Percentiles rank a stretch among this genome's conserved stretches.
Conservation (phyloP, 2,888 invertebrate species). For the Apamea anceps region DNA sequence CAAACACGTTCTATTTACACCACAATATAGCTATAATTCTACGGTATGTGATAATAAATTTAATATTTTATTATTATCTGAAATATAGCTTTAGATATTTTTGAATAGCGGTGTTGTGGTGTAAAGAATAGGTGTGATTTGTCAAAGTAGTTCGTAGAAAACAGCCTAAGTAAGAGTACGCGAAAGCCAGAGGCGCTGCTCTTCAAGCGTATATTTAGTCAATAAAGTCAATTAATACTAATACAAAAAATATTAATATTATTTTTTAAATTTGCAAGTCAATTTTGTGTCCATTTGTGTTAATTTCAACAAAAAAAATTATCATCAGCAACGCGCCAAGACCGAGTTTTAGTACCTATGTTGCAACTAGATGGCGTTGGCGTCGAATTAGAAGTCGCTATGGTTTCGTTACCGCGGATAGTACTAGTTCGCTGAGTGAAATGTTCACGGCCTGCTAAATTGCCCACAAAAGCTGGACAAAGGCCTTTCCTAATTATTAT, state of each 20-base stretch:
- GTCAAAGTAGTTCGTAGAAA: not conserved
- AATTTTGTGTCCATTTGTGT: not conserved
- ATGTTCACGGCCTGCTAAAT: rapidly evolving
- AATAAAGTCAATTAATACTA: not conserved
- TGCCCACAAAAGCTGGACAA: conserved; percentile 27
- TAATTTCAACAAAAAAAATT: not conserved
- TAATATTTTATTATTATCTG: not conserved
- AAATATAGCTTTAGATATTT: too few species aligned
- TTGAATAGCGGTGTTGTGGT: too few species aligned
- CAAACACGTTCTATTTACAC: not conserved
- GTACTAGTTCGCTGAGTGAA: not conserved
- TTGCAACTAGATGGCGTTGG: conserved; percentile 38
- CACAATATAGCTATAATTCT: not conserved
- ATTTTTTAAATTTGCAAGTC: not conserved
- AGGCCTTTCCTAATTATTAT: conserved; percentile 2
- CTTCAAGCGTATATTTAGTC: not conserved
- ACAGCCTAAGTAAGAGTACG: not conserved
- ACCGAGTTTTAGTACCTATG: not conserved
- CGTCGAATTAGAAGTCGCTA: conserved; percentile 36
- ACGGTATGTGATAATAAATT: not conserved
- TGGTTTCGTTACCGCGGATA: conserved; percentile 28
- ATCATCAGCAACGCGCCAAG: too few species aligned
- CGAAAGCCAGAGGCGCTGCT: not conserved
- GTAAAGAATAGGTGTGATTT: not conserved
- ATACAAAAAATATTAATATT: not conserved